Conservation (phyloP, 2,888 invertebrate species). For the Phyllotreta cruciferae region DNA sequence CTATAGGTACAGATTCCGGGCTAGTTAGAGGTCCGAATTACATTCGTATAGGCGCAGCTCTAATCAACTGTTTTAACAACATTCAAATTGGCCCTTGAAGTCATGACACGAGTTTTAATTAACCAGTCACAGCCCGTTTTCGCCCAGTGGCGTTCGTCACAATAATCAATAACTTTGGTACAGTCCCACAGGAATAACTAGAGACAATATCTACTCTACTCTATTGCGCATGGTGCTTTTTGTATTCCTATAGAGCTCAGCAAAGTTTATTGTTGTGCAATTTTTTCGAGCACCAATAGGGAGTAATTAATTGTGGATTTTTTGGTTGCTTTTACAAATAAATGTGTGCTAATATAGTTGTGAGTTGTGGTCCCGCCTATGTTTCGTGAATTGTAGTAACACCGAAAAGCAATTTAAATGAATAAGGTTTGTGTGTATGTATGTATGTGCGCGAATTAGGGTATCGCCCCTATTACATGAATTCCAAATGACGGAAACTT, state of each 20-base stretch:
- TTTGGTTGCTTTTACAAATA: too few relatives aligned
- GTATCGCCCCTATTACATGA: not conserved
- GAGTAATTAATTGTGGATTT: too few relatives aligned
- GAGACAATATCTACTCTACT: too few relatives aligned
- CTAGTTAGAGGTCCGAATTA: constrained; percentile 33
- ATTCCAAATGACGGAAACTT: not conserved
- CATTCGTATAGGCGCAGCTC: constrained; percentile 33
- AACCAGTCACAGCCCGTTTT: constrained; percentile 1
- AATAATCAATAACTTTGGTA: too few relatives aligned
- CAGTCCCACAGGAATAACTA: too few relatives aligned
- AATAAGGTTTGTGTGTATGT: constrained; percentile 17
- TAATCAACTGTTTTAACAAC: constrained; percentile 44
- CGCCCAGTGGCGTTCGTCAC: not conserved
- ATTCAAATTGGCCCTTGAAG: constrained; percentile 39
- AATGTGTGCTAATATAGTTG: not conserved
- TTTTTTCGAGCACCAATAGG: too few relatives aligned
- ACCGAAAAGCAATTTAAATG: constrained; percentile 24
- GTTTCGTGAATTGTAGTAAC: not conserved
- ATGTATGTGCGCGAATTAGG: constrained; percentile 11
- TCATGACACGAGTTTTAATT: constrained; percentile 41
- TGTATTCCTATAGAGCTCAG: too few relatives aligned
- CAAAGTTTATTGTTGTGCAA: too few relatives aligned
- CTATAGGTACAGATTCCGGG: not conserved
- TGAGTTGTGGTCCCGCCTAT: not conserved
- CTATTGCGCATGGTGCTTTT: too few relatives aligned